Evolutionary conservation across 2,797 vertebrate species (phyloP).

Genomic region (Amblyraja radiata): DNA sequence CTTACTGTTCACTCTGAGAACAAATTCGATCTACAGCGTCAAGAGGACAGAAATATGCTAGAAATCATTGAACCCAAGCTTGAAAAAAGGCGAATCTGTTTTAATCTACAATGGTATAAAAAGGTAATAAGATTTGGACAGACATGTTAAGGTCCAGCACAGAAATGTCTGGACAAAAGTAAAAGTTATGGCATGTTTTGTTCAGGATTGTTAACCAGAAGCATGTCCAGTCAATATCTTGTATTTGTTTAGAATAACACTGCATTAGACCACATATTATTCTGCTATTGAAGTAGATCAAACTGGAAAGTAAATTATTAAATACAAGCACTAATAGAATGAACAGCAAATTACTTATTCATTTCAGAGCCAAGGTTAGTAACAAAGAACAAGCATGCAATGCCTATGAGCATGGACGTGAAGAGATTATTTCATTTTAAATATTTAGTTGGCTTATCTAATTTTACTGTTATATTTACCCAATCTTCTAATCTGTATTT

Average conservation of each 20-base stretch:
- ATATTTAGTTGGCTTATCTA: no score
- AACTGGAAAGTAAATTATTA: not conserved
- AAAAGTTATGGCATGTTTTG: not conserved
- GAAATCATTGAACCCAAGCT: not conserved
- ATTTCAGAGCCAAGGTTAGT: slow-evolving; percentile 1
- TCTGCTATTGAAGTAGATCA: not conserved
- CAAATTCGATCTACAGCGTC: not conserved
- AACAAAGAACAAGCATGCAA: no score
- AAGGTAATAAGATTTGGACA: not conserved
- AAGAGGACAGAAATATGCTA: not conserved
- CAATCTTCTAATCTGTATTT: no score
- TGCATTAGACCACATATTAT: not conserved
- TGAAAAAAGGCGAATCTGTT: not conserved
- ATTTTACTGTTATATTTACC: no score
- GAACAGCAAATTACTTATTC: not conserved
- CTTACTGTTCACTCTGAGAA: not conserved
- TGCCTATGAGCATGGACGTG: not conserved
- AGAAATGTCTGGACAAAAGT: not conserved
- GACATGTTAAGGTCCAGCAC: not conserved
- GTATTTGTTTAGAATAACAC: not conserved
- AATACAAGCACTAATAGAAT: not conserved
- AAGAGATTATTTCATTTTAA: not conserved
- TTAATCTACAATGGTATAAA: not conserved
- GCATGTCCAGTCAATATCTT: not conserved
- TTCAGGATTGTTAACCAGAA: not conserved